phyloP scores from a whole-genome alignment of 2,113 vertebrate species.

The Mungos mungo region DNA sequence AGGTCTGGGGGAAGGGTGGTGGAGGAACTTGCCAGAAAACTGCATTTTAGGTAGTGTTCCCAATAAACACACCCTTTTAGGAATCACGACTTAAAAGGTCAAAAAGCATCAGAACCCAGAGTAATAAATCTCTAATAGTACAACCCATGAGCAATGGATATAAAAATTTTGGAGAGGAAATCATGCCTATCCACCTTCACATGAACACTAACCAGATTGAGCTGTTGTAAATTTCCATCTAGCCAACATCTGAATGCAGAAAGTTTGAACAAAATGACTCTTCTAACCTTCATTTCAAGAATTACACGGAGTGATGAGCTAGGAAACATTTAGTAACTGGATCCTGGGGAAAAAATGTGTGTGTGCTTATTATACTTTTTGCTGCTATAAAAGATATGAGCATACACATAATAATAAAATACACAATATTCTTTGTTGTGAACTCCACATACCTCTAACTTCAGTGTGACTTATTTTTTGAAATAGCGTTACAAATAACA shows the following conservation, averaged over 20 bases:
- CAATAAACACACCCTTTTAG: background rate
- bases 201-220: background rate
- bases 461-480: background rate
- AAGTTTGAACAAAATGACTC: slow-evolving; percentile 25
- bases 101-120: slow-evolving; percentile 38
- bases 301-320: background rate
- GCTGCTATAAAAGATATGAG: background rate
- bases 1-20: accelerated
- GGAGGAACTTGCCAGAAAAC: background rate
- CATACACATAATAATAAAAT: slow-evolving; percentile 13
- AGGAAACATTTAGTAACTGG: background rate
- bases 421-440: background rate
- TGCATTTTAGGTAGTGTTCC: slow-evolving; percentile 33
- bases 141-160: background rate
- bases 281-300: background rate
- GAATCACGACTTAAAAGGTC: background rate
- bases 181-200: background rate
- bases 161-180: slow-evolving; percentile 41
- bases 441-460: background rate
- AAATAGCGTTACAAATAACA: background rate
- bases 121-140: slow-evolving; percentile 23
- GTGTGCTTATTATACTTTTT: background rate
- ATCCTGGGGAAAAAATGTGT: background rate
- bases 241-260: slow-evolving; percentile 1
- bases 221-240: slow-evolving; percentile 15